Base-by-base conservation (phyloP, 2,113 vertebrate genomes). In the Strix aluco region DNA sequence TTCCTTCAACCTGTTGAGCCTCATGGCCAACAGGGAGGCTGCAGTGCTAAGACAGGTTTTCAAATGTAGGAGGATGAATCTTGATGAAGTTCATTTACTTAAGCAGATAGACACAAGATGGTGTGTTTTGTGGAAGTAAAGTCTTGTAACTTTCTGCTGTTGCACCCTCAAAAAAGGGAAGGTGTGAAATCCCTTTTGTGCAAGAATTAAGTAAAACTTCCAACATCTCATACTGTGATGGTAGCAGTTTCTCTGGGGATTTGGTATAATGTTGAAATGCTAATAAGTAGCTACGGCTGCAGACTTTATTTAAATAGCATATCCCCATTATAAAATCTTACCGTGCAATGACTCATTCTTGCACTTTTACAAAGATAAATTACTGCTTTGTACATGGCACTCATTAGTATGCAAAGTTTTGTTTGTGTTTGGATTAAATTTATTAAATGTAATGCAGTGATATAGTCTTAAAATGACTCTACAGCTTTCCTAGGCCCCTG, bases 211-310 rank as follows among this genome's bases (percentile, higher is more conserved):
- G 44, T 44, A 4, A 13, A 38, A 16, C 42, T 46, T 77, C 15
- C 10, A 5, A 3, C 7, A 2, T 20, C 29, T 40, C 5, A 16
- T 69, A 0, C 22, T 42, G 19, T 0, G 1, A 6, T 40, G 23
- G 42, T n/a, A 72, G 63, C 22, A 23, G 29, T 6, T 86, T n/a
- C 70, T 72, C 18, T 27, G 46, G 15, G 36, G 65, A 6, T 71
- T 51, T 5, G 9, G 8, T 7, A 11, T 46, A 20, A 18, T n/a
- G 34, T 34, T 47, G 58, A 66, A 27, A 47, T 47, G 55, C n/a
- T 52, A 58, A 65, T 44, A 7, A 74, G 66, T n/a, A 87, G 59
- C 69, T 86, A 20, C 6, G 51, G 34, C 47, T 1, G 5, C 69
- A 61, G 32, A 4, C 21, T 52, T 42, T 46, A 49, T 67, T 89